Evolutionary conservation across 2,888 invertebrate genomes (phyloP), one percentile per base, ranked within the genome.

Genomic region (Amorpha juglandis): DNA sequence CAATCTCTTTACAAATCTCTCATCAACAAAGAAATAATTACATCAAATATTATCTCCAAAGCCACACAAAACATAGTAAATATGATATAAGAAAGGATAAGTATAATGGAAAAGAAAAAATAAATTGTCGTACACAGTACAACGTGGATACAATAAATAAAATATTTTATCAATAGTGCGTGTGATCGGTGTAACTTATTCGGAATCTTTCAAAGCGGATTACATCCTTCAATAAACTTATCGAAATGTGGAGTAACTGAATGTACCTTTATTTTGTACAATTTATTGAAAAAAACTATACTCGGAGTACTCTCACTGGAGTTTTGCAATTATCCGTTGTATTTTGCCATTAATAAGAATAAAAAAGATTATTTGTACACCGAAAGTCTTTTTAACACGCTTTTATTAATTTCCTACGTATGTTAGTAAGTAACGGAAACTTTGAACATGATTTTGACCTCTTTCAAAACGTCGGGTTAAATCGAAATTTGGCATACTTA

Each of bases 241-340:
- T 42, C 58, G 19, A 58, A 62, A 65, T 53, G 66, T 62, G 38
- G 62, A 64, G 45, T 70, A 8, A 12, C 6, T 19, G 55, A 35
- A 53, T n/a, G 45, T 45, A 12, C 38, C 42, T 58, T 58, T 19
- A 42, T 58, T 58, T 19, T 58, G 42, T 42, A 42, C n/a, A 12
- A 38, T 55, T n/a, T 38, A 42, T 58, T 16, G 11, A 19, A 50
- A 2, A 9, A 9, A 0, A 19, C 19, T 14, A 1, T 14, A 14
- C 6, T 14, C 4, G 11, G 2, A 42, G n/a, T n/a, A n/a, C n/a
- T n/a, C n/a, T n/a, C n/a, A n/a, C n/a, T n/a, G n/a, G n/a, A n/a
- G n/a, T n/a, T n/a, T n/a, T n/a, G n/a, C n/a, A n/a, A n/a, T n/a
- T n/a, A n/a, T n/a, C n/a, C n/a, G n/a, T 14, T 6, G 38, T 6